Conservation (phyloP, 2,797 vertebrate genomes). For the Danio jaintianensis region DNA sequence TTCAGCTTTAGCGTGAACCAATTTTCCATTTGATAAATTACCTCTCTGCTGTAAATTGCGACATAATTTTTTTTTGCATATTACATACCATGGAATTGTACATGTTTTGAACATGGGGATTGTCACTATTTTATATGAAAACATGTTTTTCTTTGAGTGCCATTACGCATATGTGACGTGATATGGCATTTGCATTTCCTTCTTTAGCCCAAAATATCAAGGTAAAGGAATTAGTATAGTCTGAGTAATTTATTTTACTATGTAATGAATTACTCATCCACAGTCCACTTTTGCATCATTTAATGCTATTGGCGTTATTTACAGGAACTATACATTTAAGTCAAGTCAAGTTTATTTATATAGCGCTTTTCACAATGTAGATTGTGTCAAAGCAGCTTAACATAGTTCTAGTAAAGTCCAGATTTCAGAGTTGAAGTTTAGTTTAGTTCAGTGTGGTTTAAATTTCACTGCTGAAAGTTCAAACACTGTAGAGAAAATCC, state of each 20-base stretch:
- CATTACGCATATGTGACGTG: neutral
- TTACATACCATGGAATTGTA: neutral
- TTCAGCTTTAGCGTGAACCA: neutral
- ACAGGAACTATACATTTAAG: neutral
- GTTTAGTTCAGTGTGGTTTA: too few species aligned
- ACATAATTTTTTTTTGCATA: neutral
- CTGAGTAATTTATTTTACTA: slow-evolving; percentile 5
- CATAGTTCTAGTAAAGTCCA: too few species aligned
- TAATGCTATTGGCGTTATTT: neutral
- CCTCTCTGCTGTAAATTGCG: neutral
- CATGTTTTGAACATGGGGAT: neutral
- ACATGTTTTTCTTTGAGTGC: neutral
- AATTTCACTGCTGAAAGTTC: too few species aligned
- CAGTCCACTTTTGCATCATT: neutral
- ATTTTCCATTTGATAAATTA: neutral
- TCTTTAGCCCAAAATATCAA: neutral
- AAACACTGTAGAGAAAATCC: too few species aligned
- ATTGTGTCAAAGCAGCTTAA: too few species aligned
- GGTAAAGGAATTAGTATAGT: neutral
- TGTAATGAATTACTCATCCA: neutral
- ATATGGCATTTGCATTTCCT: neutral
- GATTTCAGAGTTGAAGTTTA: too few species aligned
- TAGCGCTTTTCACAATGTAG: too few species aligned
- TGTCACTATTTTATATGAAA: neutral
- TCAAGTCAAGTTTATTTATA: too few species aligned